Conservation (phyloP, 2,888 invertebrate genomes). For the Cheilosia soror region DNA sequence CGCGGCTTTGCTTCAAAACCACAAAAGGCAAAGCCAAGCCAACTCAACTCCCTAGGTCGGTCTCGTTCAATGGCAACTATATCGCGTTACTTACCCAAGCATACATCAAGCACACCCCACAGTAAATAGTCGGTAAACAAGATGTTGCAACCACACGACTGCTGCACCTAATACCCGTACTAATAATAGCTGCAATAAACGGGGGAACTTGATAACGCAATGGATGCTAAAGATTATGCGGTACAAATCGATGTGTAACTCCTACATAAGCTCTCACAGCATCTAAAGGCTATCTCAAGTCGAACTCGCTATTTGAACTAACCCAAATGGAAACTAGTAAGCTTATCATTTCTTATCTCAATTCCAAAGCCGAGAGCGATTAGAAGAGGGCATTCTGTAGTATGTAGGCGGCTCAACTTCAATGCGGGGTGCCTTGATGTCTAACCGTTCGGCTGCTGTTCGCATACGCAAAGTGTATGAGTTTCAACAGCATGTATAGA, state of each 20-base stretch:
- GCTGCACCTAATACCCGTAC: conserved; percentile 24
- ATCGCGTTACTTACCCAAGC: conserved; percentile 40
- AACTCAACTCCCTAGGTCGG: conserved; percentile 64
- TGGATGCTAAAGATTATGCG: conserved; percentile 42
- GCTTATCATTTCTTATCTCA: conserved; percentile 38
- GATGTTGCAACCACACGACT: conserved; percentile 49
- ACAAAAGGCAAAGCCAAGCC: conserved; percentile 59
- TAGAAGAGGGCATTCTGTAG: conserved; percentile 10
- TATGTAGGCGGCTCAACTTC: conserved; percentile 49
- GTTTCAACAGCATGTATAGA: conserved; percentile 8
- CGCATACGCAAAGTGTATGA: conserved; percentile 38
- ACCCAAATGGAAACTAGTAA: conserved; percentile 22
- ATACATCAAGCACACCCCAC: conserved; percentile 17
- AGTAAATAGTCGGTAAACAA: conserved; percentile 12
- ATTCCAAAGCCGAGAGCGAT: conserved; percentile 25
- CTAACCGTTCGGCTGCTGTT: conserved; percentile 24
- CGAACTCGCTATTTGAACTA: conserved; percentile 12
- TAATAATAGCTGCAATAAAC: conserved; percentile 37
- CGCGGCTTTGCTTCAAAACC: conserved; percentile 60
- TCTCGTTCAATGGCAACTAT: conserved; percentile 65
- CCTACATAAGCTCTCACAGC: conserved; percentile 11
- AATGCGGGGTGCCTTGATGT: conserved; percentile 54
- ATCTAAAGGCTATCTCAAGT: conserved; percentile 18
- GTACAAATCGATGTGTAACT: conserved; percentile 49
- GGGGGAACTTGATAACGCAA: conserved; percentile 54